Evolutionary conservation across 2,797 vertebrate genomes (phyloP).

Genomic region (Poecile montanus): DNA sequence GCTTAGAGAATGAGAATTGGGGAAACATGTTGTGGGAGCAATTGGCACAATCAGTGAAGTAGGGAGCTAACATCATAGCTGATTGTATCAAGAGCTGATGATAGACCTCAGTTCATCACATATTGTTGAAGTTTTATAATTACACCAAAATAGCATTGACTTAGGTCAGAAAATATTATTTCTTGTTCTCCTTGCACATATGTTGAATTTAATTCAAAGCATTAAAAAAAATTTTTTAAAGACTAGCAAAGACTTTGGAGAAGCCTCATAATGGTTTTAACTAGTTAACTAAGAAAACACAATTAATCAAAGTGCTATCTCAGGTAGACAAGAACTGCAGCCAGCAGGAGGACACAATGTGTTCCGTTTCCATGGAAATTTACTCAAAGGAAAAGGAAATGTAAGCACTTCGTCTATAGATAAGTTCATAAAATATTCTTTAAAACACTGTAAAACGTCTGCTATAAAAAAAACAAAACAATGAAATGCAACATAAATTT

Average conservation of each 20-base stretch:
- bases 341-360: not conserved
- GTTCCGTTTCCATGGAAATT: slow-evolving; percentile 50
- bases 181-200: not conserved
- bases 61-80: not conserved
- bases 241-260: not conserved
- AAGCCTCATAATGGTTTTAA: not conserved
- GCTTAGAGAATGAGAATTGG: not conserved
- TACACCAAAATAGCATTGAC: not conserved
- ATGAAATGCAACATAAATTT: not conserved
- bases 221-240: not conserved
- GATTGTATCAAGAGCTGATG: not conserved
- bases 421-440: slow-evolving; percentile 10
- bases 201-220: not conserved
- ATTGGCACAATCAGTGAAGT: not conserved
- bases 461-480: not conserved
- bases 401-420: not conserved
- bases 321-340: not conserved
- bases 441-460: not conserved
- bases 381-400: not conserved
- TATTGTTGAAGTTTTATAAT: not conserved
- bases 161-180: not conserved
- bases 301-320: not conserved
- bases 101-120: not conserved
- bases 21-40: not conserved
- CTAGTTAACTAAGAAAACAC: not conserved